phyloP scores from a whole-genome alignment of 2,888 invertebrate genomes.

The Ditula angustiorana region DNA sequence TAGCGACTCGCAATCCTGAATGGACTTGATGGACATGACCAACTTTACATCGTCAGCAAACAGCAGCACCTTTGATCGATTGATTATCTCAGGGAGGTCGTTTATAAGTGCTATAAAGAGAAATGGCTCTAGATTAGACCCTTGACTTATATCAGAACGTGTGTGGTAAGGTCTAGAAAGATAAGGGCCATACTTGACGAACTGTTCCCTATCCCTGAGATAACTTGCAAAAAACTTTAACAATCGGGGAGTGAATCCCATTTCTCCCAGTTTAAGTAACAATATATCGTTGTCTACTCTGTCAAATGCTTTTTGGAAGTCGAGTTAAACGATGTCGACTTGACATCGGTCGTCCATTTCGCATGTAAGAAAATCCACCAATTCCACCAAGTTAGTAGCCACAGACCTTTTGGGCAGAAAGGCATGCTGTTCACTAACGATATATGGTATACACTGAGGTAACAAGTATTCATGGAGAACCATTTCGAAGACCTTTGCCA shows the following conservation, averaged over 20 bases:
- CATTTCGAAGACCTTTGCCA: constrained; percentile 6
- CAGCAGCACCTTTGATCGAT: not conserved
- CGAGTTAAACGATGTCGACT: constrained; percentile 4
- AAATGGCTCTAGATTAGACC: not conserved
- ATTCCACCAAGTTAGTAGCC: not conserved
- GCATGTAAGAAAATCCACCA: not conserved
- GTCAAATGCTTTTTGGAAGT: constrained; percentile 6
- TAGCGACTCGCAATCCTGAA: not conserved
- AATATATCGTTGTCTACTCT: not conserved
- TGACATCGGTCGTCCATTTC: not conserved
- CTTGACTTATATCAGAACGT: not conserved
- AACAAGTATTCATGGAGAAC: not conserved
- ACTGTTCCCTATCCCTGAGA: not conserved
- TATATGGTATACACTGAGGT: not conserved
- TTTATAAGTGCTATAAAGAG: not conserved
- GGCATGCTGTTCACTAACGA: not conserved
- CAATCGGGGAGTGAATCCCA: not conserved
- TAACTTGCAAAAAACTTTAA: not conserved
- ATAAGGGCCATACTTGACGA: not conserved
- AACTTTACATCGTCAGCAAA: constrained; percentile 10
- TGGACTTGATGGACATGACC: not conserved
- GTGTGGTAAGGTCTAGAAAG: not conserved
- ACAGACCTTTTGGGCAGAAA: constrained; percentile 2
- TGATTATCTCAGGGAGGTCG: not conserved
- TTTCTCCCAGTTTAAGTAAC: not conserved